phyloP scores from a whole-genome alignment of 2,888 invertebrate species.

The Athalia rosae region DNA sequence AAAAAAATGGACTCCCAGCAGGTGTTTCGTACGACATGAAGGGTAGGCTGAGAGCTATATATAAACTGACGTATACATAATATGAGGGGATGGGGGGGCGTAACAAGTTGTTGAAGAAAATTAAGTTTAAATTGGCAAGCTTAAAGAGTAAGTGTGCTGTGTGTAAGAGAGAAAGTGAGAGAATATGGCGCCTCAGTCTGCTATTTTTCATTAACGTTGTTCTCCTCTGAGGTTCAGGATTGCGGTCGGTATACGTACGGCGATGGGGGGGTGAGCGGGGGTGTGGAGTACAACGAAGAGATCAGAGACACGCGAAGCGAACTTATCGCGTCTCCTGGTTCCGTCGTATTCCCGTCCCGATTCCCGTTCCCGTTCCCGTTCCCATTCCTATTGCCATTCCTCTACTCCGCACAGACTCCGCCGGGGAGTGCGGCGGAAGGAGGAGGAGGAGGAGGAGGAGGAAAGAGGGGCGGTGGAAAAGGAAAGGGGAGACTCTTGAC shows the following conservation, averaged over 20 bases:
- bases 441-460: no score
- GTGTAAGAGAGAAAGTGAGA: no score
- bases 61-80: no score
- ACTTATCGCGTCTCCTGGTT: constrained; percentile 15
- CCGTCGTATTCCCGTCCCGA: neutral
- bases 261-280: neutral
- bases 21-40: neutral
- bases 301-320: constrained; percentile 24
- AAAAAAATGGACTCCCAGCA: no score
- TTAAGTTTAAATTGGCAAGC: constrained; percentile 26
- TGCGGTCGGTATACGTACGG: neutral
- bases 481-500: constrained; percentile 13
- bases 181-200: constrained; percentile 3
- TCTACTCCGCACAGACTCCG: constrained; percentile 5
- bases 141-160: neutral
- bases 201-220: constrained; percentile 21
- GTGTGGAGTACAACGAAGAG: neutral
- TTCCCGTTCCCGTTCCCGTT: neutral
- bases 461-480: no score
- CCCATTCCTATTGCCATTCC: neutral
- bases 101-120: constrained; percentile 28
- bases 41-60: no score
- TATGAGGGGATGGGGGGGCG: neutral
- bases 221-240: neutral
- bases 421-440: no score